These are phyloP conservation scores for Aphaenogaster ashmeadi DNA, from an alignment of 1,140 invertebrate species.

Conservation along the genomic window DNA sequence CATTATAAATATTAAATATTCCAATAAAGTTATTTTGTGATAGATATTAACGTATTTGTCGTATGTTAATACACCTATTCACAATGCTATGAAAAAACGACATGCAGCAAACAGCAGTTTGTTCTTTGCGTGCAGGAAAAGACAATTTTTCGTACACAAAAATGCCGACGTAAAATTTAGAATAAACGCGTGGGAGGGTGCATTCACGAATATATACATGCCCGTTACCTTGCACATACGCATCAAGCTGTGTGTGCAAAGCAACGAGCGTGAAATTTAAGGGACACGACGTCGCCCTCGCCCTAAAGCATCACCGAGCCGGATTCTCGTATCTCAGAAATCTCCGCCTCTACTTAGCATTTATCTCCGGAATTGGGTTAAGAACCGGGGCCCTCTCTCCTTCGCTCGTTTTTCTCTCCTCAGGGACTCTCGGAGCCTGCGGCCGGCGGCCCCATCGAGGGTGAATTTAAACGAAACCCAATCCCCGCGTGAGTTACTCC, in stretches of 20 bases:
- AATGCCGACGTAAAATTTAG: not conserved
- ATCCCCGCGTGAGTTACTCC: slow-evolving; percentile 6
- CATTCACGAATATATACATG: slow-evolving; percentile 4
- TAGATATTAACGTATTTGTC: not conserved
- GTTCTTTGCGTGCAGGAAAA: not conserved
- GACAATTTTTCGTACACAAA: not conserved
- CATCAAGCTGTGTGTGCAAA: slow-evolving; percentile 3
- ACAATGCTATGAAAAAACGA: not conserved
- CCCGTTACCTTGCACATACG: not conserved
- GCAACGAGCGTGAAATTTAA: slow-evolving; percentile 67
- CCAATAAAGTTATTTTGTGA: not conserved
- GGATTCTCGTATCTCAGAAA: slow-evolving; percentile 80
- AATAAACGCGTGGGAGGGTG: slow-evolving; percentile 25
- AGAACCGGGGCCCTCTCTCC: slow-evolving; percentile 74
- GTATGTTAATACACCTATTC: not conserved
- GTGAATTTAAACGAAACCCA: slow-evolving; percentile 82
- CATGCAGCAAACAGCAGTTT: not conserved
- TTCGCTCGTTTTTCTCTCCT: slow-evolving; percentile 74
- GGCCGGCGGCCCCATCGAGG: slow-evolving; percentile 58
- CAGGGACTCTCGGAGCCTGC: slow-evolving; percentile 73
- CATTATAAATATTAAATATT: slow-evolving; percentile 1
- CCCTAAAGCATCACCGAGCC: slow-evolving; percentile 44
- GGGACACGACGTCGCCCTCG: slow-evolving; percentile 49
- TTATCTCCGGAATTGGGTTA: slow-evolving; percentile 85
- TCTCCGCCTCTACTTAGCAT: slow-evolving; percentile 83